Percentiles rank a stretch among this genome's conserved stretches.
These are phyloP conservation scores for Gerris buenoi DNA, from an alignment of 1,140 invertebrate genomes.

Conservation along the genomic window DNA sequence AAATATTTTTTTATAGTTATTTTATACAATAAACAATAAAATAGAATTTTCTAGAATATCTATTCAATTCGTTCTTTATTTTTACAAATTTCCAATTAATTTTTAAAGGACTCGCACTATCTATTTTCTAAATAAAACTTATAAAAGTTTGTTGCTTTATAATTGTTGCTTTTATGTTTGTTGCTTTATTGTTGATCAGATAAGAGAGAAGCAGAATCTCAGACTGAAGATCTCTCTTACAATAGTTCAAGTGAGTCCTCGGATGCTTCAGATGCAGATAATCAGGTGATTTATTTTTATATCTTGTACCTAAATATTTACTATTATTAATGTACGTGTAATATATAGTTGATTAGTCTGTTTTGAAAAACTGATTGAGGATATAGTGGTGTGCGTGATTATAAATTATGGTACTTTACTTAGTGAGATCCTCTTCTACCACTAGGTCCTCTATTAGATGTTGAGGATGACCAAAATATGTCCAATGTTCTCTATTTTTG, in stretches of 20 bases:
- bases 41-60: no score
- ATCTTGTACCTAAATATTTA: not conserved
- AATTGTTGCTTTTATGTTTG: not conserved
- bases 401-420: not conserved
- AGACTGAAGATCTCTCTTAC: slow-evolving; percentile 1
- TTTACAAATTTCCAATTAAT: no score
- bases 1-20: no score
- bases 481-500: no score
- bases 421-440: not conserved
- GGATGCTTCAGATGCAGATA: not conserved
- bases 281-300: not conserved
- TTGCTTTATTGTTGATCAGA: not conserved
- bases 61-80: no score
- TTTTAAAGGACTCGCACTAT: no score
- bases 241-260: not conserved
- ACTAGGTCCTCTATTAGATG: no score
- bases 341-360: not conserved
- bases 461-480: no score
- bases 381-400: not conserved
- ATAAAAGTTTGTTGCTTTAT: no score
- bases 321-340: not conserved
- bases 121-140: no score
- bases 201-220: slow-evolving; percentile 2
- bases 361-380: not conserved
- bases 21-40: no score